Base-by-base conservation (phyloP, 2,113 vertebrate genomes). In the Platycercus adscitus region DNA sequence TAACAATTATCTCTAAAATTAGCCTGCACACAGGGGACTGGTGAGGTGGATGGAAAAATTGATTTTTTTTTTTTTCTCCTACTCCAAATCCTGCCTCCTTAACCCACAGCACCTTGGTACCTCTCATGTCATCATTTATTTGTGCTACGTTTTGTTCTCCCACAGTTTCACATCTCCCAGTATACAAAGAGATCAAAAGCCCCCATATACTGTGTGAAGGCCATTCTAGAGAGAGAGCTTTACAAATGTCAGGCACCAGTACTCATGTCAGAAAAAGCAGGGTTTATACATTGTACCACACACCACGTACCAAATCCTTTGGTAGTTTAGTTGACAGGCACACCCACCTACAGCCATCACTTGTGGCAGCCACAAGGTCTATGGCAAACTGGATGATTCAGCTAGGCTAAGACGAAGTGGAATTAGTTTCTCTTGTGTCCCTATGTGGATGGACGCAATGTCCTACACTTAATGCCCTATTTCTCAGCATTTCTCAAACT, bases 1-100 rank as follows among this genome's bases (percentile, higher is more conserved):
- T 31, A 63, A 79, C 73, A 89, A 69, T 89, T 71, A 87, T 58
- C 77, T 89, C 78, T 50, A 66, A 94, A 95, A 91, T 75, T 17
- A 72, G 56, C 47, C 65, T 3, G 3, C 52, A 46, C 78, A 26
- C 65, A 60, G 81, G 82, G 66, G 31, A 53, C 17, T 77, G 37
- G 28, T 56, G 20, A 87, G 91, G 56, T 72, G 47, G 15, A 24
- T 15, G 41, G 52, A 49, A 56, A 71, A 66, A 86, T 8, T 4
- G 26, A 7, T 3, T 0, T 10, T 50, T 63, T 66, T 52, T 79
- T 49, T 52, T 73, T 49, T 17, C 7, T 49, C 26, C 64, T 37
- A 46, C 29, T 86, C 63, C 58, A 78, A 71, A 31, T 91, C 46
- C 70, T 91, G 26, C 50, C 49, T 81, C 71, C 61, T 93, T 23